Evolutionary conservation across 2,888 invertebrate genomes (phyloP), one percentile per base, ranked within the genome.

Genomic region (Deroplatys truncata): DNA sequence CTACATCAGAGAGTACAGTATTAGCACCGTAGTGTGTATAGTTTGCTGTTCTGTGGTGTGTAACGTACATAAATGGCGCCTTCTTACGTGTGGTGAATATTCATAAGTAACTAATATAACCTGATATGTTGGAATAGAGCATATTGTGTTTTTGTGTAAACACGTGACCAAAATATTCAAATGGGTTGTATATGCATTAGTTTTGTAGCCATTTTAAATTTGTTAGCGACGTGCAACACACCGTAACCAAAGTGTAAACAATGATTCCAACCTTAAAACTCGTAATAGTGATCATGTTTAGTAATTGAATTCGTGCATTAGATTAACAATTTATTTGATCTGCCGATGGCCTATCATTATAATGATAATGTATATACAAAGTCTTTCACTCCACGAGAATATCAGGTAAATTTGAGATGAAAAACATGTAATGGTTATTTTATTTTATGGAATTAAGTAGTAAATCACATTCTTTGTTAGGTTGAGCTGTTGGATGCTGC

Each of bases 401-500:
- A 96, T 93, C 97, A 97, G 94, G 97, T 95, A 91, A 92, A 91
- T 82, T 86, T 2, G 1, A 20, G 9, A 20, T 20, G 3, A 9
- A 7, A 7, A 43, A 43, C 43, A 10, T 43, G 43, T 13, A 10
- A 43, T 43, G 13, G 91, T 84, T 88, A 49, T 43, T 84, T 13
- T 28, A 25, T 1, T 83, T n/a, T 84, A 16, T 28, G 16, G 56
- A 4, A 13, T 9, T 16, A 0, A 10, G 3, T n/a, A 84, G 9
- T 84, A 84, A 28, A 5, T 4, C 29, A 16, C 84, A 31, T 84
- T 82, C 10, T 1, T 83, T 82, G 35, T 92, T 91, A 96, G 95
- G 95, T 97, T 90, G 98, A 98, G 93, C 94, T 98, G 89, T 94
- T 98, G 91, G 97, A 97, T 92, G 95, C 96, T 82, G 96, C 97